Percentiles rank a stretch among this genome's conserved stretches.
phyloP scores from a whole-genome alignment of 2,888 invertebrate genomes.

The Teinopalpus imperialis region DNA sequence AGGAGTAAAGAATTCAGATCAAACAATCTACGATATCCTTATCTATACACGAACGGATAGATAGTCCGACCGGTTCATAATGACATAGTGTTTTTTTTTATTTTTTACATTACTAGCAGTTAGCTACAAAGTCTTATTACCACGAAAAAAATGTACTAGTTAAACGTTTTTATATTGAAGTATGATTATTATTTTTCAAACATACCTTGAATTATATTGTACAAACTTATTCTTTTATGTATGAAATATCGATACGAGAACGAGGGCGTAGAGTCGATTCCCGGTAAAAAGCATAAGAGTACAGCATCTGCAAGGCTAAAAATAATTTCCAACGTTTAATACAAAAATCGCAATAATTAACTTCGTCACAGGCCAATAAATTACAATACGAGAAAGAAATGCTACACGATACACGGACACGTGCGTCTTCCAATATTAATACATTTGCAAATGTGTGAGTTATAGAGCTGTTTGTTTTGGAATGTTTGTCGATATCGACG shows the following conservation, averaged over 20 bases:
- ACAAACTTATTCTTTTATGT: conserved; percentile 34
- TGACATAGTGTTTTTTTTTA: no score
- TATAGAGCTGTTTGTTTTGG: conserved; percentile 33
- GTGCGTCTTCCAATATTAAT: conserved; percentile 19
- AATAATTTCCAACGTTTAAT: conserved; percentile 82
- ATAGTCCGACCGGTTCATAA: conserved; percentile 12
- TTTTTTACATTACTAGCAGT: conserved; percentile 12
- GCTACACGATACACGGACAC: conserved; percentile 63
- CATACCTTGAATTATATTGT: conserved; percentile 23
- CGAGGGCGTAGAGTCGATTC: conserved; percentile 45
- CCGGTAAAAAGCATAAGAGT: conserved; percentile 60
- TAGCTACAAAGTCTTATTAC: conserved; percentile 11
- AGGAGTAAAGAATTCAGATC: background rate
- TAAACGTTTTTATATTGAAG: conserved; percentile 9
- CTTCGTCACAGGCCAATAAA: conserved; percentile 81
- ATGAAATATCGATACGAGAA: conserved; percentile 44
- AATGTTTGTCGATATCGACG: conserved; percentile 22
- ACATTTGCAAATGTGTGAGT: conserved; percentile 9
- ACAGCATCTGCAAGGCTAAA: conserved; percentile 67
- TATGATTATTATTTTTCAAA: conserved; percentile 20
- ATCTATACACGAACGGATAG: conserved; percentile 7
- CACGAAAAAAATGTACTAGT: background rate
- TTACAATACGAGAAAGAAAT: conserved; percentile 81
- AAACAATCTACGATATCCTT: conserved; percentile 6
- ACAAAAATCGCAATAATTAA: conserved; percentile 82